Percentiles rank a stretch among this genome's conserved stretches.
These are phyloP conservation scores for Drosophila cracens DNA, from an alignment of 2,888 invertebrate genomes.

Conservation along the genomic window DNA sequence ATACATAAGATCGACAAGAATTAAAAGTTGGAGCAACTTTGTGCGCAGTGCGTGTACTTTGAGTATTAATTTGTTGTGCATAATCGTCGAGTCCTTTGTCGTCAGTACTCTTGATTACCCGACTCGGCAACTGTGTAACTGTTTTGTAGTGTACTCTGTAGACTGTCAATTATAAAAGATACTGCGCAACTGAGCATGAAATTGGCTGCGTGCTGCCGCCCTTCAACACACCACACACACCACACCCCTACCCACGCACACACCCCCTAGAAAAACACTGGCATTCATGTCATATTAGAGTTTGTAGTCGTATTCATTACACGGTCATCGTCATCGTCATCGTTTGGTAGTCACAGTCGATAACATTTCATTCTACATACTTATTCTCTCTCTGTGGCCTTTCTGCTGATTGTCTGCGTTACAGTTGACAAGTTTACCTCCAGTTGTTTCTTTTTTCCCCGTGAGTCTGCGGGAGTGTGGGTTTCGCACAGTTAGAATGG, in stretches of 20 bases:
- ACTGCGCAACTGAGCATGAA: conserved; percentile 74
- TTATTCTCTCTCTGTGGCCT: conserved; percentile 6
- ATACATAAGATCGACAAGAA: conserved; percentile 4
- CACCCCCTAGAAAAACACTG: conserved; percentile 38
- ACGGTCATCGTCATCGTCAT: conserved; percentile 34
- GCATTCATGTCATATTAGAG: conserved; percentile 43
- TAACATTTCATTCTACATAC: conserved; percentile 52
- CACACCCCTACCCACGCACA: background rate
- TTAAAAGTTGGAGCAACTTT: conserved; percentile 30
- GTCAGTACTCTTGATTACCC: conserved; percentile 6
- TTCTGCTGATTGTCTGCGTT: conserved; percentile 71
- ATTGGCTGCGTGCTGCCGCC: conserved; percentile 70
- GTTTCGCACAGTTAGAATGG: conserved; percentile 24
- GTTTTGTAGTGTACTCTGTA: conserved; percentile 7
- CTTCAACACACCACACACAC: conserved; percentile 21
- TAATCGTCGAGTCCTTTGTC: conserved; percentile 34
- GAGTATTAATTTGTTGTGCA: conserved; percentile 26
- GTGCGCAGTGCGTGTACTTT: conserved; percentile 49
- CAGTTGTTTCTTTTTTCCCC: background rate
- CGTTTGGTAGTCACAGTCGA: conserved; percentile 63
- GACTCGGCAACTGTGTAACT: background rate
- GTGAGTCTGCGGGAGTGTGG: conserved; percentile 8
- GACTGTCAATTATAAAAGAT: conserved; percentile 68
- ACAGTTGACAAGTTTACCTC: conserved; percentile 74
- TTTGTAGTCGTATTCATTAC: conserved; percentile 41